Base-by-base conservation (phyloP, 1,140 invertebrate species). In the Campodea augens region DNA sequence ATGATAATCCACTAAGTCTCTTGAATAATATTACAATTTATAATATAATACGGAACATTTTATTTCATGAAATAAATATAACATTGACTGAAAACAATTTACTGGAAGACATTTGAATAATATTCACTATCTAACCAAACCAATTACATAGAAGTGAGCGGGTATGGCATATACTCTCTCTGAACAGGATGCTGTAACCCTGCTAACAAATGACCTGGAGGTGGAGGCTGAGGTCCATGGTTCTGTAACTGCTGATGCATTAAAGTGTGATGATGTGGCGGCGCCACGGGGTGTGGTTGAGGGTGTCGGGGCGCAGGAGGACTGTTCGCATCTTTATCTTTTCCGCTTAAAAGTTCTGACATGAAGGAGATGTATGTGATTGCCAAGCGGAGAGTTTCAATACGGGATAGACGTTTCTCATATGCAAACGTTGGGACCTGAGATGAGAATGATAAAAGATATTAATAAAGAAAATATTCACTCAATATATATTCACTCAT, bases 351-450 rank as follows among this genome's bases (percentile, higher is more conserved):
- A 10, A 97, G 64, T 58, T 97, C 90, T 40, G 82, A 77, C 78
- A 99, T 92, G 60, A 99, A 91, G 25, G 85, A 82, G 51, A 99
- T 98, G 63, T 99, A 98, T 7, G 92, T 96, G 52, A 98, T 98
- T 5, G 95, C 93, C 53, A 98, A 64, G 1, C 92, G 74, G 1
- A 98, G 67, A 0, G 95, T 98, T 67, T 98, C 95, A 54, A 98
- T 98, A 55, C 95, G 83, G 0, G 93, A 98, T 0, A 98, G 71
- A 0, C 95, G 73, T 60, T 98, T 98, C 61, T 98, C 95, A 57
- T 97, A 98, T 0, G 95, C 93, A 61, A 99, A 98, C 1, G 95
- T 98, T 20, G 95, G 95, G 10, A 98, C 92, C n/a, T n/a, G n/a
- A n/a, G n/a, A n/a, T n/a, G n/a, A 60, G 71, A 60, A 3, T 39